phyloP scores from a whole-genome alignment of 2,888 invertebrate species.

The Stenodema calcarata region DNA sequence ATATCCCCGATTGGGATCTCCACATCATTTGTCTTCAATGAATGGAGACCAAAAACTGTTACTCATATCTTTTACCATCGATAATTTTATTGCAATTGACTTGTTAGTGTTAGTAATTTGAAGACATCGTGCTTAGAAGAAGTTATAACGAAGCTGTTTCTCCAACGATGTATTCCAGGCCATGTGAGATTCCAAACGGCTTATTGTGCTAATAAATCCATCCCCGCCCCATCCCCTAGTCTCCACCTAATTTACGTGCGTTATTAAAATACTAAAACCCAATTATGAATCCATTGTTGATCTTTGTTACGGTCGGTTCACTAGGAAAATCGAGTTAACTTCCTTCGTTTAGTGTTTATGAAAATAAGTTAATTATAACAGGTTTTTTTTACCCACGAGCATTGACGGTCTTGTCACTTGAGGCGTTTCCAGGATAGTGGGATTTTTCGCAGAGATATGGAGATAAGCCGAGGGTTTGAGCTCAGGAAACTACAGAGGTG shows the following conservation, averaged over 20 bases:
- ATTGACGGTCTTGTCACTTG: neutral
- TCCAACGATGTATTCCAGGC: neutral
- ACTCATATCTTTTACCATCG: neutral
- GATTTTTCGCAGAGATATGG: neutral
- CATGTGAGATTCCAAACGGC: neutral
- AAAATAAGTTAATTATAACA: neutral
- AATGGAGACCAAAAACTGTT: neutral
- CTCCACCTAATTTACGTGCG: neutral
- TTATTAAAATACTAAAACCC: neutral
- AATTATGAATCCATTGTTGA: neutral
- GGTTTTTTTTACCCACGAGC: neutral
- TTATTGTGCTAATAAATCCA: neutral
- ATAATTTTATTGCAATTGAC: neutral
- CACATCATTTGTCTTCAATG: neutral
- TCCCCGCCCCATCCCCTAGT: neutral
- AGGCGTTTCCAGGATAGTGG: neutral
- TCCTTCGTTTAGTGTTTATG: neutral
- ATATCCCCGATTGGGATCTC: no score
- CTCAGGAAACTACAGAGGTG: neutral
- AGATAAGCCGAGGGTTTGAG: neutral
- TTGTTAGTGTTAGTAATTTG: neutral
- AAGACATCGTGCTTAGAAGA: neutral
- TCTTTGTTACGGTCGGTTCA: neutral
- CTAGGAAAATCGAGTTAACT: neutral
- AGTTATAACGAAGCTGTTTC: neutral